phyloP scores from a whole-genome alignment of 1,140 invertebrate species.

The Idris sp. region DNA sequence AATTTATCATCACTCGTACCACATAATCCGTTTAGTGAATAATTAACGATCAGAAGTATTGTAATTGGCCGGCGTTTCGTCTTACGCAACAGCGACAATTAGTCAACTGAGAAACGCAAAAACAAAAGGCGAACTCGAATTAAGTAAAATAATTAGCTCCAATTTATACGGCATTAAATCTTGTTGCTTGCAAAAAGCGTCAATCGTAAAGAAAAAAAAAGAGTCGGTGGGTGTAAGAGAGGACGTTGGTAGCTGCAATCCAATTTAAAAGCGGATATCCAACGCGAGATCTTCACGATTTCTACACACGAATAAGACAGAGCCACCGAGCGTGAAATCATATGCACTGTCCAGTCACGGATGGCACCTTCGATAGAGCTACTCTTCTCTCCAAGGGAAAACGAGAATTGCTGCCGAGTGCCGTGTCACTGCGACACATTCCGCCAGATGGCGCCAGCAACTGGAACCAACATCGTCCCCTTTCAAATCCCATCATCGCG shows the following conservation, averaged over 20 bases:
- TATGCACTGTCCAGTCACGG: constrained; percentile 79
- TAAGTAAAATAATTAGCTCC: constrained; percentile 41
- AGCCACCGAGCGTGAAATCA: constrained; percentile 76
- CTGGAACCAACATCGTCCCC: constrained; percentile 60
- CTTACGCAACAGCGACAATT: constrained; percentile 35
- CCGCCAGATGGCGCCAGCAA: constrained; percentile 67
- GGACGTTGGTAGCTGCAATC: constrained; percentile 75
- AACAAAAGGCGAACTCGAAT: constrained; percentile 30
- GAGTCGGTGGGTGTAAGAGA: constrained; percentile 59
- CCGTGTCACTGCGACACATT: constrained; percentile 39
- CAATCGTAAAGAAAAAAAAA: constrained; percentile 63
- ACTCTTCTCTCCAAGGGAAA: constrained; percentile 69
- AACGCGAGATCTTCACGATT: constrained; percentile 79
- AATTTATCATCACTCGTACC: constrained; percentile 8
- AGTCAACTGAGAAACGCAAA: constrained; percentile 32
- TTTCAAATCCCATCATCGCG: constrained; percentile 17
- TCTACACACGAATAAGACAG: constrained; percentile 78
- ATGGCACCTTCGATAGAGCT: constrained; percentile 75
- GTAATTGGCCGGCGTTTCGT: constrained; percentile 24
- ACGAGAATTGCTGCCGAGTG: constrained; percentile 51
- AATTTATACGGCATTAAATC: constrained; percentile 46
- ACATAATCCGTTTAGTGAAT: constrained; percentile 5
- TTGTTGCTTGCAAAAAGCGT: constrained; percentile 50
- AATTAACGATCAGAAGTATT: constrained; percentile 8
- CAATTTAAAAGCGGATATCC: constrained; percentile 79